Evolutionary conservation across 1,140 invertebrate genomes (phyloP), one percentile per base, ranked within the genome.

Genomic region (Akabosia matsudoensis): DNA sequence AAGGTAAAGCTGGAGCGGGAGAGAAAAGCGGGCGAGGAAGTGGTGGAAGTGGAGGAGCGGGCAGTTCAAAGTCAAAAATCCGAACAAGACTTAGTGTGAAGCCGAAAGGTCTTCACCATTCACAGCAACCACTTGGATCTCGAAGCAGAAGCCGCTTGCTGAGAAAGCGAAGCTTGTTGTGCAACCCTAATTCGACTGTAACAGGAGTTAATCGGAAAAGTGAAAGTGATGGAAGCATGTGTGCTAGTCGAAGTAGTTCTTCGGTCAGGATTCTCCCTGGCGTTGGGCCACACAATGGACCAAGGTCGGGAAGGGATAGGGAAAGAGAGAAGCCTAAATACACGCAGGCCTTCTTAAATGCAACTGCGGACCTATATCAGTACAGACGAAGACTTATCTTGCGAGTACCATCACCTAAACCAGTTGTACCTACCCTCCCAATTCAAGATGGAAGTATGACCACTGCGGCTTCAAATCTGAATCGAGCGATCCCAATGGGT

Each of bases 101-200:
- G 16, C 28, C 45, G 14, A 75, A 70, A 33, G 74, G 51, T 24
- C 52, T 31, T 61, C 10, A 31, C 22, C 33, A 61, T 33, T 33
- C 24, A n/a, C 52, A 33, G 30, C 70, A 67, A 24, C 37, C 28
- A 54, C 22, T 54, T 26, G 33, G 73, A 52, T 74, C 34, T 51
- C 78, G 75, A 13, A 74, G 74, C 70, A 67, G 78, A 13, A 77
- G 74, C 73, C 78, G 78, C 18, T 28, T 79, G 16, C 28, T 76
- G 24, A n/a, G 72, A 51, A 77, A 74, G 34, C 67, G 72, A 71
- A 74, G 51, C 16, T 24, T 45, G 2, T 24, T 70, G 30, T 76
- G 33, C 26, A 51, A 51, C 28, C 33, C 37, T 4, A 51, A 45
- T 22, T 4, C 33, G 30, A 70, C 22, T 34, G 22, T 13, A 13